Base-by-base conservation (phyloP, 2,113 vertebrate species). In the Athene noctua region DNA sequence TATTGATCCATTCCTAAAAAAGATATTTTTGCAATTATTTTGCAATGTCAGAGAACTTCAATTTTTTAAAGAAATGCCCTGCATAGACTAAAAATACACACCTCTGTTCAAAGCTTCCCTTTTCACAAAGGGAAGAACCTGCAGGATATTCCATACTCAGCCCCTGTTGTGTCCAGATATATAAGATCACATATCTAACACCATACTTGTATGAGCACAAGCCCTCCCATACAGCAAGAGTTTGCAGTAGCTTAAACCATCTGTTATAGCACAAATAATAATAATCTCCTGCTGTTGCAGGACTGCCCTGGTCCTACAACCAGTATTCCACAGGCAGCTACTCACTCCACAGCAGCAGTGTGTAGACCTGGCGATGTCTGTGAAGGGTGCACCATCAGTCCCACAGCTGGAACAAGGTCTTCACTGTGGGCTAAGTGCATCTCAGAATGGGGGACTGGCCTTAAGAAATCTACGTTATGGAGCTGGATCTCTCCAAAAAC, bases 21-120 rank as follows among this genome's bases (percentile, higher is more conserved):
- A 84, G 66, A n/a, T 7, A 55, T 71, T 96, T 93, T 42, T 79
- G 80, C 40, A 58, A 65, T 88, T 94, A 62, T 91, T 93, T 93
- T 92, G 63, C 54, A 75, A 62, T 49, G 79, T 26, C 91, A 55
- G 68, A 93, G 34, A 84, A 83, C 73, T 96, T 87, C 32, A 77
- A 21, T 58, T 66, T 49, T 38, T 42, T 27, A 38, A 52, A 55
- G 17, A 44, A 81, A 80, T 32, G 8, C 7, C 29, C 40, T 54
- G 34, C 4, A 13, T 12, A 32, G 5, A 36, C 6, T 40, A 71
- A 88, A 88, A 80, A 38, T 2, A 44, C 14, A 52, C 15, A n/a
- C 4, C 9, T 80, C 67, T 62, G 10, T 27, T 73, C 29, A 74
- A 80, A 77, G 47, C 13, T 71, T 51, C 58, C 16, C 25, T 55